phyloP scores from a whole-genome alignment of 2,113 vertebrate species.

The Dasyornis broadbenti region DNA sequence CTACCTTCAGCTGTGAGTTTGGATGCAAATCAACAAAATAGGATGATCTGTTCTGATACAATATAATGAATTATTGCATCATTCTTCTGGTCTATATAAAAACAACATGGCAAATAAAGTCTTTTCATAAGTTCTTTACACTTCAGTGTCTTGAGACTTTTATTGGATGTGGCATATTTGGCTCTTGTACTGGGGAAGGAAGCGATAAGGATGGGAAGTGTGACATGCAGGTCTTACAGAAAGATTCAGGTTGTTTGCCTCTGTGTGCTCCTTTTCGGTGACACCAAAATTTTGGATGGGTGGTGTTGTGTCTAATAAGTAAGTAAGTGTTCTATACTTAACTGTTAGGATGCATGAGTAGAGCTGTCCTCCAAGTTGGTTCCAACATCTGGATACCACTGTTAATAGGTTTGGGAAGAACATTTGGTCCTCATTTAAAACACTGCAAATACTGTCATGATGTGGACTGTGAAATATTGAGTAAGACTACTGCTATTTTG shows the following conservation, averaged over 20 bases:
- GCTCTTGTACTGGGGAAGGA: background rate
- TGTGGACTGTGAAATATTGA: conserved; percentile 62
- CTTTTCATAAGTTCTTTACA: background rate
- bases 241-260: background rate
- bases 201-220: background rate
- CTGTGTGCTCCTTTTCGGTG: background rate
- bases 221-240: background rate
- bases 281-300: background rate
- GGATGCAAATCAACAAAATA: conserved; percentile 33
- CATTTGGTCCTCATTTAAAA: conserved; percentile 70
- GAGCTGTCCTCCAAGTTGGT: conserved; percentile 53
- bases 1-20: conserved; percentile 28
- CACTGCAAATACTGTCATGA: conserved; percentile 38
- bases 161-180: background rate
- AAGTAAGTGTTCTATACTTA: background rate
- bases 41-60: background rate
- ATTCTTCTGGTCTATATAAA: conserved; percentile 8
- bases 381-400: conserved; percentile 68
- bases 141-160: background rate
- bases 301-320: background rate
- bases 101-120: background rate
- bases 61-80: conserved; percentile 22
- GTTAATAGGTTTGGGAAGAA: conserved; percentile 35
- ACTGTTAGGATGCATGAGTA: background rate
- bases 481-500: conserved; percentile 65